phyloP scores from a whole-genome alignment of 2,888 invertebrate genomes.

The Lasioglossum vierecki region DNA sequence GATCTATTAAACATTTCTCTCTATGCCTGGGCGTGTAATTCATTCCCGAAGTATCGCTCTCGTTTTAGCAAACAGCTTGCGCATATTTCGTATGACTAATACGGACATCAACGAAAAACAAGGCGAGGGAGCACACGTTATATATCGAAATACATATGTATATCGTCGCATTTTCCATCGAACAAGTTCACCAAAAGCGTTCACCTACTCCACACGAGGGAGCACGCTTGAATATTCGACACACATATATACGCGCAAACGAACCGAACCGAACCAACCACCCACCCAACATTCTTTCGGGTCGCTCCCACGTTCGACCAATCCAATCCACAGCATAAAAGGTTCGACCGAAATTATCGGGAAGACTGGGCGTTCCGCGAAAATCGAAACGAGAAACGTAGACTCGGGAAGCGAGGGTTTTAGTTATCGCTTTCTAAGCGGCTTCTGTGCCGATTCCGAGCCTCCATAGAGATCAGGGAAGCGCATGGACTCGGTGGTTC shows the following conservation, averaged over 20 bases:
- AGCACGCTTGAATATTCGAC: slow-evolving; percentile 6
- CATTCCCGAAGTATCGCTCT: background rate
- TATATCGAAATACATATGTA: background rate
- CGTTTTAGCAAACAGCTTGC: background rate
- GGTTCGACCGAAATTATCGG: slow-evolving; percentile 76
- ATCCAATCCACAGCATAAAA: slow-evolving; percentile 77
- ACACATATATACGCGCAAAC: background rate
- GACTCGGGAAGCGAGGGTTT: slow-evolving; percentile 50
- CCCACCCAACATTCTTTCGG: slow-evolving; percentile 42
- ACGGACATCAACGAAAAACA: background rate
- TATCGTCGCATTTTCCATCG: slow-evolving; percentile 12
- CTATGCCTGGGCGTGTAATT: background rate
- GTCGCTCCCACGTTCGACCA: slow-evolving; percentile 69
- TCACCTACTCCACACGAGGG: slow-evolving; percentile 11
- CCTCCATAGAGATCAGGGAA: slow-evolving; percentile 41
- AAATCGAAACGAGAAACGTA: slow-evolving; percentile 59
- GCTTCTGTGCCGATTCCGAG: slow-evolving; percentile 55
- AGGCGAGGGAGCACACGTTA: background rate
- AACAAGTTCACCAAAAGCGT: background rate
- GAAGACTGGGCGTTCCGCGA: slow-evolving; percentile 58
- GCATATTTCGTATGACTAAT: background rate
- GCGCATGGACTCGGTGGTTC: slow-evolving; percentile 36
- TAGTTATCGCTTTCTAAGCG: slow-evolving; percentile 65
- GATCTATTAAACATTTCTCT: background rate
- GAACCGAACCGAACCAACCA: background rate